phyloP scores from a whole-genome alignment of 2,888 invertebrate species.

The Serripes groenlandicus region DNA sequence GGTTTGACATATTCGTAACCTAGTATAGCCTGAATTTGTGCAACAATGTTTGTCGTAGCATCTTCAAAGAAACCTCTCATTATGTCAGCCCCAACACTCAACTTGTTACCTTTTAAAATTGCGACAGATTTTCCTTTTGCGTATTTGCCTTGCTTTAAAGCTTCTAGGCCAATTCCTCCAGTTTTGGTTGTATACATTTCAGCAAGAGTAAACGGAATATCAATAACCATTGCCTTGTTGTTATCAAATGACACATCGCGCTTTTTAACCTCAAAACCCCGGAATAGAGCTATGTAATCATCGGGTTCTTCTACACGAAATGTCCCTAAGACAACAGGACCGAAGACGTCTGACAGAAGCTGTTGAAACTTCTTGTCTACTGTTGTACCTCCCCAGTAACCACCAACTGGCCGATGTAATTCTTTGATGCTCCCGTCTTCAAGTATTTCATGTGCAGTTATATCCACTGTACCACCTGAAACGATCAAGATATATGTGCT shows the following conservation, averaged over 20 bases:
- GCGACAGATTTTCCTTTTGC: not conserved
- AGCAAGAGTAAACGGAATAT: not conserved
- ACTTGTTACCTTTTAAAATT: not conserved
- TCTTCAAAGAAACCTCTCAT: not conserved
- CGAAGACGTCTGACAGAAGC: not conserved
- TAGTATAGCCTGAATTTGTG: not conserved
- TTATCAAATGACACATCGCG: not conserved
- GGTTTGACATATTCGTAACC: not conserved
- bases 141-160: not conserved
- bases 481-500: too few species aligned
- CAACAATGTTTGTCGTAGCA: not conserved
- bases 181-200: not conserved
- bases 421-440: not conserved
- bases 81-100: not conserved
- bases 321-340: not conserved
- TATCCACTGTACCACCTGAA: slow-evolving; percentile 11
- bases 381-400: too few species aligned
- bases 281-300: slow-evolving; percentile 5
- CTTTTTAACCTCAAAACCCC: slow-evolving; percentile 5
- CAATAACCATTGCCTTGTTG: not conserved
- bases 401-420: not conserved
- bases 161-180: not conserved
- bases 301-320: not conserved
- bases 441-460: not conserved
- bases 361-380: not conserved